Conservation (phyloP, 1,140 invertebrate genomes). For the Achroia grisella region DNA sequence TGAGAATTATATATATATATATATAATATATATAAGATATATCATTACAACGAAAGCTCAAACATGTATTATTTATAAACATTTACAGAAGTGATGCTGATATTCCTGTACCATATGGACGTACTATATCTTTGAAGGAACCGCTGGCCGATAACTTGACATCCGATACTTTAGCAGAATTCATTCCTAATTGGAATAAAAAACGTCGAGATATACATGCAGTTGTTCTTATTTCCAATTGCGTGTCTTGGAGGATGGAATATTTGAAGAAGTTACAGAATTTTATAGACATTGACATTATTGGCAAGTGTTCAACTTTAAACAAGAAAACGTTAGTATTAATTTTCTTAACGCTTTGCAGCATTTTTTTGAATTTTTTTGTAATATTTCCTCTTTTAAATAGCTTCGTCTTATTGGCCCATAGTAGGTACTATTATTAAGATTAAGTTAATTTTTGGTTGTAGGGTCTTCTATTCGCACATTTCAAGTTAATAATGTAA, state of each 20-base stretch:
- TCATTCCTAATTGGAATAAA: conserved; percentile 34
- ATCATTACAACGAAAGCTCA: too few relatives aligned
- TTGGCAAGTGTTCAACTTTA: conserved; percentile 40
- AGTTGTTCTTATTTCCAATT: conserved; percentile 79
- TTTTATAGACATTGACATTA: conserved; percentile 41
- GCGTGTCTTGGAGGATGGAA: conserved; percentile 72
- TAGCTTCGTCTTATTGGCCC: too few relatives aligned
- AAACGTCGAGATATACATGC: conserved; percentile 67
- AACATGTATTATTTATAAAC: too few relatives aligned
- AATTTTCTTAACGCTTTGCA: not conserved
- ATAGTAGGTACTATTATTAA: too few relatives aligned
- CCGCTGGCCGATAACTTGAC: conserved; percentile 15
- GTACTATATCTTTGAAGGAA: conserved; percentile 61
- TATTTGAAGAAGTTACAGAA: conserved; percentile 74
- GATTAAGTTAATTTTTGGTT: too few relatives aligned
- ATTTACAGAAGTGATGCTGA: conserved; percentile 76
- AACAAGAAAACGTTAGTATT: conserved; percentile 26
- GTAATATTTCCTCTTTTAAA: too few relatives aligned
- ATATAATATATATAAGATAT: too few relatives aligned
- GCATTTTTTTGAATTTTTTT: too few relatives aligned
- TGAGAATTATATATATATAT: too few relatives aligned
- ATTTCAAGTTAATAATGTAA: too few relatives aligned
- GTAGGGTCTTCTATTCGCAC: too few relatives aligned
- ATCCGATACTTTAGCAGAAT: conserved; percentile 11
- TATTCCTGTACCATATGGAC: conserved; percentile 80